Percentiles rank a stretch among this genome's conserved stretches.
These are phyloP conservation scores for Entomobrya multifasciata DNA, from an alignment of 2,888 invertebrate species.

Conservation along the genomic window DNA sequence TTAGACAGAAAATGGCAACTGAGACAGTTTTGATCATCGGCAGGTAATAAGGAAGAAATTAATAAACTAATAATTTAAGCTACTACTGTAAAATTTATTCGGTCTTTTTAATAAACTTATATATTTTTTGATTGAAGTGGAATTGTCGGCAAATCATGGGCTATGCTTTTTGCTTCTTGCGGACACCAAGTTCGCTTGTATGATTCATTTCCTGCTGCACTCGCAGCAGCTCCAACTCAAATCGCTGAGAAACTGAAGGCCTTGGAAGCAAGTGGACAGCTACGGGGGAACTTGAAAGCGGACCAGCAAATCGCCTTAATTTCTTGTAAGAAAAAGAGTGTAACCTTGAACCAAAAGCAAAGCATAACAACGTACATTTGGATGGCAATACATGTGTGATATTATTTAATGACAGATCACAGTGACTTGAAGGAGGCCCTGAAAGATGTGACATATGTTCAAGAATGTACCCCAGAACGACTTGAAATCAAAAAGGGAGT, in stretches of 20 bases:
- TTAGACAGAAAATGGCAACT: slow-evolving; percentile 52
- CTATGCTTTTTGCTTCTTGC: slow-evolving; percentile 96
- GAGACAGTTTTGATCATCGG: slow-evolving; percentile 76
- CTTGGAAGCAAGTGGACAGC: slow-evolving; percentile 87
- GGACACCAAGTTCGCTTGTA: slow-evolving; percentile 94
- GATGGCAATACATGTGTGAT: background rate
- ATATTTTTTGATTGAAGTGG: slow-evolving; percentile 85
- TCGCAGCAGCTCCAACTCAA: slow-evolving; percentile 87
- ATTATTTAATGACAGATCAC: slow-evolving; percentile 82
- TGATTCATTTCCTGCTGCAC: slow-evolving; percentile 90
- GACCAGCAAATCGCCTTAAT: slow-evolving; percentile 89
- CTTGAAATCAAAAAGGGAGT: slow-evolving; percentile 91
- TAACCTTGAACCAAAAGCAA: too few relatives aligned
- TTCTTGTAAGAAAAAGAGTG: slow-evolving; percentile 84
- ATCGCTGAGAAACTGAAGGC: slow-evolving; percentile 87
- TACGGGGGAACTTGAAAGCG: slow-evolving; percentile 86
- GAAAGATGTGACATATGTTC: slow-evolving; percentile 89
- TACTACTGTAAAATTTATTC: background rate
- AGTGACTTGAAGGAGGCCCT: slow-evolving; percentile 88
- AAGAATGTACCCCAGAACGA: slow-evolving; percentile 97
- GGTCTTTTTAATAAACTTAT: background rate
- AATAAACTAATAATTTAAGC: background rate
- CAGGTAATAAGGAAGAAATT: slow-evolving; percentile 64
- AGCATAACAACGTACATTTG: too few relatives aligned
- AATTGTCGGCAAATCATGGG: slow-evolving; percentile 97